Evolutionary conservation across 2,888 invertebrate genomes (phyloP).

Genomic region (Temnothorax unifasciatus): DNA sequence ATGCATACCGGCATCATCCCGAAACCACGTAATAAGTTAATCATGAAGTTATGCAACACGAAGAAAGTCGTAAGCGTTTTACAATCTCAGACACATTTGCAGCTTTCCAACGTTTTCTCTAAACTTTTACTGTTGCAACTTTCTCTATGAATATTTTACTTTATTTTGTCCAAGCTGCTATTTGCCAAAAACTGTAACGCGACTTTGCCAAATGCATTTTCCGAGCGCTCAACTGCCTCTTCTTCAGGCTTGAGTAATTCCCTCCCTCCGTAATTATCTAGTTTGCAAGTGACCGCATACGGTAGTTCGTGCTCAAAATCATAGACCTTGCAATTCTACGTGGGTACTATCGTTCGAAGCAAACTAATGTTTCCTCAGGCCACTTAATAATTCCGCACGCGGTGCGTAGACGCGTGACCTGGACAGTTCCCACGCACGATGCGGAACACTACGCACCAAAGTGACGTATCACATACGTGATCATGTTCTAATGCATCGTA

Average conservation of each 20-base stretch:
- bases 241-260: background rate
- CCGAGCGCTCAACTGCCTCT: background rate
- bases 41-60: slow-evolving; percentile 59
- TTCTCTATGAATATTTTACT: background rate
- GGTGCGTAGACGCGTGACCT: slow-evolving; percentile 83
- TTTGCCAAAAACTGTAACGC: background rate
- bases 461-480: slow-evolving; percentile 84
- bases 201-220: background rate
- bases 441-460: slow-evolving; percentile 81
- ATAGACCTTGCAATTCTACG: slow-evolving; percentile 67
- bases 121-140: background rate
- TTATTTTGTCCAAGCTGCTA: background rate
- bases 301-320: slow-evolving; percentile 72
- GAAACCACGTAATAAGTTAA: slow-evolving; percentile 67
- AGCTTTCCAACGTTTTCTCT: background rate
- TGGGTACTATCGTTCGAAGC: slow-evolving; percentile 69
- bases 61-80: slow-evolving; percentile 16
- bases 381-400: slow-evolving; percentile 84
- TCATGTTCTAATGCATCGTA: slow-evolving; percentile 83
- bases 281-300: slow-evolving; percentile 46
- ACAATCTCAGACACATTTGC: slow-evolving; percentile 2
- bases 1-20: slow-evolving; percentile 64
- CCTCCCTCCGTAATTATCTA: background rate
- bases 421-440: slow-evolving; percentile 85
- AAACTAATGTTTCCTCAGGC: slow-evolving; percentile 75